Conservation (phyloP, 2,797 vertebrate genomes). For the Lepus townsendii region DNA sequence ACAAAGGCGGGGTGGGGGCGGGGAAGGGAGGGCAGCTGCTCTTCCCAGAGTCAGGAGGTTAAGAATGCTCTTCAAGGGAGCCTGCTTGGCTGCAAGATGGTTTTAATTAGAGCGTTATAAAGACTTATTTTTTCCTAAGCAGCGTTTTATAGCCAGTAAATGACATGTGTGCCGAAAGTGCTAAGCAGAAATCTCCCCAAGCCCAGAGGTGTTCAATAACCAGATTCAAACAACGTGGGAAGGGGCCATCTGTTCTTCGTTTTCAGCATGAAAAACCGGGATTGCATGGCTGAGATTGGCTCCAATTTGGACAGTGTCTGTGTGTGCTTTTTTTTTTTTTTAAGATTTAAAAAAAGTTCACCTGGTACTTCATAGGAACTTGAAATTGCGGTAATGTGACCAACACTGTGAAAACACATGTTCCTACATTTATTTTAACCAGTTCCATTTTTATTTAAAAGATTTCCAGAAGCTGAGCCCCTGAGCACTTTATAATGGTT, state of each 20-base stretch:
- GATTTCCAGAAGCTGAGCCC: slow-evolving; percentile 87
- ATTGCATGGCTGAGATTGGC: slow-evolving; percentile 86
- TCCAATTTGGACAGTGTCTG: slow-evolving; percentile 78
- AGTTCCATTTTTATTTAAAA: slow-evolving; percentile 88
- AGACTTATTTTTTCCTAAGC: slow-evolving; percentile 89
- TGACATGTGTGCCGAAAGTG: slow-evolving; percentile 88
- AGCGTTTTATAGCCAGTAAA: slow-evolving; percentile 90
- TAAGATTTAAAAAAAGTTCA: slow-evolving; percentile 85
- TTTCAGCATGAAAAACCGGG: slow-evolving; percentile 85
- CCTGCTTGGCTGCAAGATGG: slow-evolving; percentile 84
- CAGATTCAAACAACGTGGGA: slow-evolving; percentile 87
- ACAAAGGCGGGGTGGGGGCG: neutral
- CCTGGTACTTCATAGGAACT: slow-evolving; percentile 87
- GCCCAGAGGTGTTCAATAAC: slow-evolving; percentile 91
- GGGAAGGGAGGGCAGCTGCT: slow-evolving; percentile 74
- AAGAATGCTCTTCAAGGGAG: slow-evolving; percentile 85
- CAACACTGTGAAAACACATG: slow-evolving; percentile 87
- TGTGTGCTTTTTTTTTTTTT: slow-evolving; percentile 16
- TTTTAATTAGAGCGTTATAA: slow-evolving; percentile 89
- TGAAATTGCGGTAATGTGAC: slow-evolving; percentile 84
- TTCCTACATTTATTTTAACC: slow-evolving; percentile 86
- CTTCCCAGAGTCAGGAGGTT: slow-evolving; percentile 86
- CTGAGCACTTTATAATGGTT: slow-evolving; percentile 86
- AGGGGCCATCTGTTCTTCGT: slow-evolving; percentile 89
- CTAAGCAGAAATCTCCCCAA: slow-evolving; percentile 89